A percentile compares a stretch with the other conserved stretches of the same genome.
Conservation (phyloP, 2,888 invertebrate genomes). For the Drosophila picticornis region DNA sequence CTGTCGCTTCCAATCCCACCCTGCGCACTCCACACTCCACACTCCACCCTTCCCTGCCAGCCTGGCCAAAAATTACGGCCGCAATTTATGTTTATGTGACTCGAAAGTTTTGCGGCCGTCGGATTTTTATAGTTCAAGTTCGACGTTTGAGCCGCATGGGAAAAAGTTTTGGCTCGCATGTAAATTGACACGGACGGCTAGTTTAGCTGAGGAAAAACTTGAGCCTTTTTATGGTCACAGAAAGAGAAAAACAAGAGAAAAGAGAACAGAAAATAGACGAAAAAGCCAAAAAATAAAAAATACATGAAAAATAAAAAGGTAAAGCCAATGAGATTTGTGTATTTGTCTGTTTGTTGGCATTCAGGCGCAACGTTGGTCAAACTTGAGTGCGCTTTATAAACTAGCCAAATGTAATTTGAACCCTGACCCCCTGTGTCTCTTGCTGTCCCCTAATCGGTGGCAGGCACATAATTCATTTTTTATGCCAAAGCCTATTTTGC, state of each 20-base stretch:
- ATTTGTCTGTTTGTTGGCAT: slow-evolving; percentile 25
- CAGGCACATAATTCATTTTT: slow-evolving; percentile 71
- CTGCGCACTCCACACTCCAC: not conserved
- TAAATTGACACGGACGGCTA: slow-evolving; percentile 70
- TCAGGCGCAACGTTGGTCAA: slow-evolving; percentile 61
- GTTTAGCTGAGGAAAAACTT: slow-evolving; percentile 48
- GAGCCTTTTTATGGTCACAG: slow-evolving; percentile 58
- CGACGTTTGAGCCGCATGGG: slow-evolving; percentile 52
- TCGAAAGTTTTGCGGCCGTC: slow-evolving; percentile 64
- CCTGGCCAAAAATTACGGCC: slow-evolving; percentile 76
- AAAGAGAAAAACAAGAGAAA: slow-evolving; percentile 20
- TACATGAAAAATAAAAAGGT: slow-evolving; percentile 38
- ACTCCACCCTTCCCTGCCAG: slow-evolving; percentile 4
- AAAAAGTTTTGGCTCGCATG: slow-evolving; percentile 52
- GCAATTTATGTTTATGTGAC: slow-evolving; percentile 81
- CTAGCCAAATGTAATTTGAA: slow-evolving; percentile 60
- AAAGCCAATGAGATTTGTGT: slow-evolving; percentile 54
- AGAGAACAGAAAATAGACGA: slow-evolving; percentile 2
- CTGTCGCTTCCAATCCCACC: slow-evolving; percentile 10
- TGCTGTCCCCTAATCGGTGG: not conserved
- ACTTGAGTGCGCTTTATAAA: slow-evolving; percentile 66
- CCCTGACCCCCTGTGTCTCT: slow-evolving; percentile 12
- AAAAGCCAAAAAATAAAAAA: slow-evolving; percentile 3
- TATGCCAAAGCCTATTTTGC: slow-evolving; percentile 58
- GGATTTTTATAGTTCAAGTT: slow-evolving; percentile 77